Evolutionary conservation across 1,140 invertebrate species (phyloP).

Genomic region (Cotesia glomerata): DNA sequence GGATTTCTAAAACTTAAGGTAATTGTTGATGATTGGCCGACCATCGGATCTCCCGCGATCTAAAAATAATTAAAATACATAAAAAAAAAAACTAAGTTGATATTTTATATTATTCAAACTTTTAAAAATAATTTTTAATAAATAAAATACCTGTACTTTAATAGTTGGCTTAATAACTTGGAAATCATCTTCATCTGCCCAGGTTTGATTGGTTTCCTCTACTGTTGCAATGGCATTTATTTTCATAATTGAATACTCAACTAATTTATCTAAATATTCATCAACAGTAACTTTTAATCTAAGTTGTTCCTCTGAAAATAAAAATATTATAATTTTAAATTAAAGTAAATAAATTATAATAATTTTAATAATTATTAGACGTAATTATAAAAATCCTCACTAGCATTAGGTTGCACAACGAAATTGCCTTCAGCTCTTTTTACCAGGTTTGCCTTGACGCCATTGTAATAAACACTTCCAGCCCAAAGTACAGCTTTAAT

Average conservation of each 20-base stretch:
- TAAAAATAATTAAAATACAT: constrained; percentile 42
- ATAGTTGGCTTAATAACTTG: constrained; percentile 74
- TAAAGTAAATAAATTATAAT: background rate
- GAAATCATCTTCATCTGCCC: constrained; percentile 79
- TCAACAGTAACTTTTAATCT: constrained; percentile 66
- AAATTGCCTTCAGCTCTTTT: constrained; percentile 74
- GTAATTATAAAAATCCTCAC: constrained; percentile 55
- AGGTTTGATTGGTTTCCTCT: constrained; percentile 75
- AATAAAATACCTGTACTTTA: constrained; percentile 65
- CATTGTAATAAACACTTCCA: constrained; percentile 79
- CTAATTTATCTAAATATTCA: constrained; percentile 75
- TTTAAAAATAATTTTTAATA: background rate
- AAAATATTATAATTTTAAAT: too few species aligned
- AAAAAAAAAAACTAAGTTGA: background rate
- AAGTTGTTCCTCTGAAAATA: constrained; percentile 61
- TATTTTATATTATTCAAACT: background rate
- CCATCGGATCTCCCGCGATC: constrained; percentile 66
- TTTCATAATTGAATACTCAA: constrained; percentile 79
- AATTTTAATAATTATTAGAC: constrained; percentile 3
- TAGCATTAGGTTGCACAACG: constrained; percentile 64
- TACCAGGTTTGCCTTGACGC: constrained; percentile 71
- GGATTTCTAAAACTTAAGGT: constrained; percentile 75
- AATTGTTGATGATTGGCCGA: constrained; percentile 65
- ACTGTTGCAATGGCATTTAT: constrained; percentile 74
- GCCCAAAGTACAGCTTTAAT: constrained; percentile 71